Evolutionary conservation across 2,113 vertebrate genomes (phyloP).

Genomic region (Platichthys flesus): DNA sequence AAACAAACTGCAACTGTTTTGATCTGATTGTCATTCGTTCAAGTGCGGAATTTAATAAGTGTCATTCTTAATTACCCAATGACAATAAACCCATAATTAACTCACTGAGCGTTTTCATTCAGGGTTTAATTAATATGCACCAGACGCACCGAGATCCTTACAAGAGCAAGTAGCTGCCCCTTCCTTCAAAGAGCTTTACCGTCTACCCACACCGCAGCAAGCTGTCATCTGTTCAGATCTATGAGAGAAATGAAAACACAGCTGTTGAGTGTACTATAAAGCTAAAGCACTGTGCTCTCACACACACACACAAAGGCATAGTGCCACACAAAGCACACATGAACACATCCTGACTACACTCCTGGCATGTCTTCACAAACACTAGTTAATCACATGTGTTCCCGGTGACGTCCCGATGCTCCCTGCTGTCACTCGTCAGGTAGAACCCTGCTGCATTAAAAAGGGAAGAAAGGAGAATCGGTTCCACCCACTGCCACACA

Average conservation of each 20-base stretch:
- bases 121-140: slow-evolving; percentile 29
- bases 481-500: background rate
- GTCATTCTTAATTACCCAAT: slow-evolving; percentile 14
- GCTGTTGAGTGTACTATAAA: slow-evolving; percentile 7
- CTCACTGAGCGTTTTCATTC: slow-evolving; percentile 13
- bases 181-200: background rate
- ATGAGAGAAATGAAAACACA: background rate
- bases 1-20: background rate
- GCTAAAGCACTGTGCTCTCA: background rate
- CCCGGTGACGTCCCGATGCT: slow-evolving; percentile 6
- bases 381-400: slow-evolving; percentile 44
- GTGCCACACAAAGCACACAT: background rate
- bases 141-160: slow-evolving; percentile 13
- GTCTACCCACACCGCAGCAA: background rate
- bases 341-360: slow-evolving; percentile 17
- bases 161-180: background rate
- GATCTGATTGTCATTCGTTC: background rate
- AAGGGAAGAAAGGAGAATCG: slow-evolving; percentile 26
- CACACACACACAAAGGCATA: background rate
- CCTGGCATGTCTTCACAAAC: slow-evolving; percentile 37
- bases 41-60: background rate
- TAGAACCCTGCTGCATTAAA: slow-evolving; percentile 23
- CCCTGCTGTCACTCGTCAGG: slow-evolving; percentile 24
- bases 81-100: slow-evolving; percentile 26
- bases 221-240: background rate